These are phyloP conservation scores for Pollenia labialis DNA, from an alignment of 2,888 invertebrate genomes.

Conservation along the genomic window DNA sequence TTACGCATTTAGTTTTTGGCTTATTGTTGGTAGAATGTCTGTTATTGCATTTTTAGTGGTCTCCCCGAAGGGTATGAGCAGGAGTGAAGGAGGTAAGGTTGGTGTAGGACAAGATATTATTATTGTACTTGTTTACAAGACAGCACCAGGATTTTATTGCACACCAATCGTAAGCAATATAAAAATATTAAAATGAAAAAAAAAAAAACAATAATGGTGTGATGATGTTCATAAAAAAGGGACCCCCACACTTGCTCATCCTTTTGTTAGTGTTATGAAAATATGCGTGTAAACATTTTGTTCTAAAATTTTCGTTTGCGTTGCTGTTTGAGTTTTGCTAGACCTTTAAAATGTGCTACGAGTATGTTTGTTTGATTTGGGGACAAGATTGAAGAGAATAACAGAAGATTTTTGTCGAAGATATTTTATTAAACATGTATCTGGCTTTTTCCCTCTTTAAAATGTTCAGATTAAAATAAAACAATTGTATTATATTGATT, in stretches of 20 bases:
- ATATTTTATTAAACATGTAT: too few species aligned
- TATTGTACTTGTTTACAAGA: slow-evolving; percentile 65
- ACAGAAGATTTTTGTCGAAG: neutral
- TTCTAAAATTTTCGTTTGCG: neutral
- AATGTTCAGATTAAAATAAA: too few species aligned
- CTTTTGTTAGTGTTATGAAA: slow-evolving; percentile 45
- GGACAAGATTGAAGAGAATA: neutral
- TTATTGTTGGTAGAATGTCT: slow-evolving; percentile 66
- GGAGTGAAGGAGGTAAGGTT: neutral
- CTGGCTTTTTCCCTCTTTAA: too few species aligned
- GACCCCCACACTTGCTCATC: slow-evolving; percentile 9
- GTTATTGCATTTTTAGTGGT: slow-evolving; percentile 59
- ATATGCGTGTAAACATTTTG: slow-evolving; percentile 49
- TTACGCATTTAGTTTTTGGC: slow-evolving; percentile 71
- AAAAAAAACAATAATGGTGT: slow-evolving; percentile 28
- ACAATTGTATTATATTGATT: too few species aligned
- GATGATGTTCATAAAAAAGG: slow-evolving; percentile 43
- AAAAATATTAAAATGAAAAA: slow-evolving; percentile 52
- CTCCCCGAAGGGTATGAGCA: neutral
- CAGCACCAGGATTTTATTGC: slow-evolving; percentile 70
- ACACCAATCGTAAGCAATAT: slow-evolving; percentile 61
- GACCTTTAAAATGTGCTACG: neutral
- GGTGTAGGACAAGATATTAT: slow-evolving; percentile 56
- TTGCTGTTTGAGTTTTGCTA: neutral
- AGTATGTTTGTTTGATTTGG: slow-evolving; percentile 4